Percentiles rank a stretch among this genome's conserved stretches.
These are phyloP conservation scores for Herpetotheres cachinnans DNA, from an alignment of 2,113 vertebrate genomes.

Conservation along the genomic window DNA sequence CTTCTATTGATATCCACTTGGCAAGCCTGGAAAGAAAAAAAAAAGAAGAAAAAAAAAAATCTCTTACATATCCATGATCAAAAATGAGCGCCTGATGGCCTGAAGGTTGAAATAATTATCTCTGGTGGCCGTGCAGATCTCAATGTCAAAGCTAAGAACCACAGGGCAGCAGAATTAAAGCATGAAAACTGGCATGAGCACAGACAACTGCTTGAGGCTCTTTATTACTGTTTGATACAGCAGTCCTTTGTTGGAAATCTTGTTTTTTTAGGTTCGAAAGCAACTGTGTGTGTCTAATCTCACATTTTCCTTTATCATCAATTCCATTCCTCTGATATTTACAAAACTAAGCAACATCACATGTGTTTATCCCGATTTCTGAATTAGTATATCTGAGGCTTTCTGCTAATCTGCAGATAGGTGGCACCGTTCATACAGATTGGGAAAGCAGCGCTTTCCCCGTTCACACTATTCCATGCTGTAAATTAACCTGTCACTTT, in stretches of 20 bases:
- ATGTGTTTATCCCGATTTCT: conserved; percentile 75
- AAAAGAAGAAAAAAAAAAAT: conserved; percentile 24
- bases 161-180: conserved; percentile 86
- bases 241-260: conserved; percentile 84
- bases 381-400: conserved; percentile 69
- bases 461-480: conserved; percentile 76
- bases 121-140: conserved; percentile 85
- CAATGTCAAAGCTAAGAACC: conserved; percentile 84
- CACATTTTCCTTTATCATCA: conserved; percentile 87
- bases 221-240: conserved; percentile 88
- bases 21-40: conserved; percentile 67
- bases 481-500: conserved; percentile 92
- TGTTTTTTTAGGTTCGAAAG: conserved; percentile 80
- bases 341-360: conserved; percentile 81
- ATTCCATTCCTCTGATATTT: conserved; percentile 85
- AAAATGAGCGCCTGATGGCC: conserved; percentile 83
- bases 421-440: conserved; percentile 96
- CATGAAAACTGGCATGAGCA: conserved; percentile 88
- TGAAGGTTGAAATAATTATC: conserved; percentile 90
- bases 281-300: conserved; percentile 87
- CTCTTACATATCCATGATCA: conserved; percentile 86
- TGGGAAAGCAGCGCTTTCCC: conserved; percentile 72
- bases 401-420: conserved; percentile 88
- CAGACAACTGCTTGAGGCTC: conserved; percentile 91
- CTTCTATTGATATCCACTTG: conserved; percentile 71